phyloP scores from a whole-genome alignment of 2,797 vertebrate genomes.

The Parauchenoglanis ngamensis region DNA sequence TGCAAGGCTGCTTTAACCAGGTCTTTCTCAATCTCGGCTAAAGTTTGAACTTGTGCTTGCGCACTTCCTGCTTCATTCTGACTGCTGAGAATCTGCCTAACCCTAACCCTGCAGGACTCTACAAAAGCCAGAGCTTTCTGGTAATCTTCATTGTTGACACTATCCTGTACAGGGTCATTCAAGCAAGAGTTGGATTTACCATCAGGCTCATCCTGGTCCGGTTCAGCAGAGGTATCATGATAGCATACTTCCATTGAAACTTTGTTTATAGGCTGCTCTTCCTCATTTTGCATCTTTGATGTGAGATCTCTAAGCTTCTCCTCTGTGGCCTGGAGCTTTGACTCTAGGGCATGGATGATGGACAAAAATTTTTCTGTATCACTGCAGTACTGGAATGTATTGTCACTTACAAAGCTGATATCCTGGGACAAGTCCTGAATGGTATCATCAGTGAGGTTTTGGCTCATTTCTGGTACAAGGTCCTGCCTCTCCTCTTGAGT shows the following conservation, averaged over 20 bases:
- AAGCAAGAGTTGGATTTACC: conserved; percentile 45
- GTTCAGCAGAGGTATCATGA: conserved; percentile 66
- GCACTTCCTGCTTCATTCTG: conserved; percentile 60
- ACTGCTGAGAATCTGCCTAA: conserved; percentile 74
- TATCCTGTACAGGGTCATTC: conserved; percentile 64
- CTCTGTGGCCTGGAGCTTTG: conserved; percentile 88
- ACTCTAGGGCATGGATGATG: conserved; percentile 89
- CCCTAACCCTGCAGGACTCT: conserved; percentile 82
- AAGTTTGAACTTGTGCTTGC: conserved; percentile 65
- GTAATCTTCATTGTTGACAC: conserved; percentile 74
- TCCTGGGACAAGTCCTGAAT: conserved; percentile 75
- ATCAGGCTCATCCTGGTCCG: conserved; percentile 67
- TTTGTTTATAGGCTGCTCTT: conserved; percentile 71
- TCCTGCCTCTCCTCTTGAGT: conserved; percentile 76
- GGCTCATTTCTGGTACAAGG: conserved; percentile 74
- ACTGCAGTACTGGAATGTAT: conserved; percentile 70
- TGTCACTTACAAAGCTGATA: conserved; percentile 71
- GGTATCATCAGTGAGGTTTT: conserved; percentile 15
- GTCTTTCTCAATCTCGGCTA: conserved; percentile 74
- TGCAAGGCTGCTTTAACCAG: conserved; percentile 71
- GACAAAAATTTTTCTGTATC: conserved; percentile 89
- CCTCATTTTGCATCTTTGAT: conserved; percentile 81
- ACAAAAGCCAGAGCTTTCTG: conserved; percentile 82
- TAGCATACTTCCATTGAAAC: conserved; percentile 72
- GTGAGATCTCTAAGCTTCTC: conserved; percentile 90